Percentiles rank a stretch among this genome's conserved stretches.
Evolutionary conservation across 2,888 invertebrate genomes (phyloP).

Genomic region (Hololepta plana): DNA sequence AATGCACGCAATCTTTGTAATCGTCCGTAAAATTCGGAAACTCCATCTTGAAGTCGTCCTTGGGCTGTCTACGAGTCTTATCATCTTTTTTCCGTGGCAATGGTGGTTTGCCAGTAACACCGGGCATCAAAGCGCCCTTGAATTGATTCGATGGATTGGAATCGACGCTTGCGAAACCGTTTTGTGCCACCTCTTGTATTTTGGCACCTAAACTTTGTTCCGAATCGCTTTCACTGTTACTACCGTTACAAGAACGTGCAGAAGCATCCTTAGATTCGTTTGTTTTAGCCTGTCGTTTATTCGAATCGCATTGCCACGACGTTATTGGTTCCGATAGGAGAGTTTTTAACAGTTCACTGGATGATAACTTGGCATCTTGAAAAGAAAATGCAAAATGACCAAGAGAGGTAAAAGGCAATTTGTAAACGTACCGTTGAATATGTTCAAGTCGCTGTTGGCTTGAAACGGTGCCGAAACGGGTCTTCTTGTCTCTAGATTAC

Average conservation of each 20-base stretch:
- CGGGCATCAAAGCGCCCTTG: constrained; percentile 18
- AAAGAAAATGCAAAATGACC: constrained; percentile 5
- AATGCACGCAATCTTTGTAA: no score
- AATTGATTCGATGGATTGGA: no score
- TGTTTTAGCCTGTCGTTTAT: constrained; percentile 6
- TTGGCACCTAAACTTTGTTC: constrained; percentile 3
- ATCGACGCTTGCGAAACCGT: no score
- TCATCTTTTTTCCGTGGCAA: constrained; percentile 18
- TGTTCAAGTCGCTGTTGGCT: constrained; percentile 1
- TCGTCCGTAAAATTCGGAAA: no score
- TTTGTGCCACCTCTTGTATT: background rate
- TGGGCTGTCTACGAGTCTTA: constrained; percentile 3
- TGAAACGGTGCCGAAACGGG: constrained; percentile 18
- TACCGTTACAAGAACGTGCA: no score
- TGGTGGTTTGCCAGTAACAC: constrained; percentile 23
- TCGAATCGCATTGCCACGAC: constrained; percentile 13
- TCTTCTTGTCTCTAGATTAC: constrained; percentile 12
- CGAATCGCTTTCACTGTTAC: no score
- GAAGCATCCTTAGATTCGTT: no score
- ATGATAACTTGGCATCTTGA: constrained; percentile 13
- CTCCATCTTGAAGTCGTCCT: no score
- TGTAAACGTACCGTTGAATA: background rate
- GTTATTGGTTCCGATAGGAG: constrained; percentile 19
- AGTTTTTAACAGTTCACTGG: constrained; percentile 18
- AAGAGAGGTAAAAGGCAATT: no score